Evolutionary conservation across 2,797 vertebrate genomes (phyloP).

Genomic region (Typhlichthys subterraneus): DNA sequence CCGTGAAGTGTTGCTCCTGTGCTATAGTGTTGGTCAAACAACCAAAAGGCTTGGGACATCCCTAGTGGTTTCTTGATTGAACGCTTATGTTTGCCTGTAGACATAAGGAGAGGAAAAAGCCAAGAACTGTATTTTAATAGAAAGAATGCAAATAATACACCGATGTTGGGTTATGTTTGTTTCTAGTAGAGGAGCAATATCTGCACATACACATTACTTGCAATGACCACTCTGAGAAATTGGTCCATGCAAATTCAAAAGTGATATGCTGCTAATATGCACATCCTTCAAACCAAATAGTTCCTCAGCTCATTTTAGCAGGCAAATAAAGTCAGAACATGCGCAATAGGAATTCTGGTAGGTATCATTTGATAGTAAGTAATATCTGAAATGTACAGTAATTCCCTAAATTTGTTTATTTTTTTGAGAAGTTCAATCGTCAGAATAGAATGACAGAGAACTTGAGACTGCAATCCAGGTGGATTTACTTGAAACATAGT

Average conservation of each 20-base stretch:
- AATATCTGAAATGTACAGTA: conserved; percentile 10
- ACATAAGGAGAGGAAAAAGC: conserved; percentile 31
- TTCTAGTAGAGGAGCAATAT: conserved; percentile 50
- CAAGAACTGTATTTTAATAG: conserved; percentile 32
- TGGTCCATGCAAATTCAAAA: conserved; percentile 74
- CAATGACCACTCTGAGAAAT: conserved; percentile 55
- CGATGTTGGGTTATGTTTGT: conserved; percentile 8
- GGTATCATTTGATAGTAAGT: conserved; percentile 23
- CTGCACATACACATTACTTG: conserved; percentile 63
- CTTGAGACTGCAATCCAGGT: conserved; percentile 9
- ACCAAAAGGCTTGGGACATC: conserved; percentile 79
- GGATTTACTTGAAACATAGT: not conserved
- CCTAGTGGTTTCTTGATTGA: conserved; percentile 79
- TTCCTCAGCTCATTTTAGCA: conserved; percentile 63
- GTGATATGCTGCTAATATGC: conserved; percentile 64
- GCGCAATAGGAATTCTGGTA: conserved; percentile 83
- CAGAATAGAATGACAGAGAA: not conserved
- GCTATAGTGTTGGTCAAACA: conserved; percentile 77
- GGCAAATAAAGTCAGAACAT: conserved; percentile 80
- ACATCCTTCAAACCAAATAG: conserved; percentile 47
- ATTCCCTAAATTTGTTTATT: not conserved
- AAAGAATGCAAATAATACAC: conserved; percentile 29
- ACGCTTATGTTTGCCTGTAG: conserved; percentile 65
- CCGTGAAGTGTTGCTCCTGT: conserved; percentile 76
- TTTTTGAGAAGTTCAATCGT: not conserved